Conservation (phyloP, 2,888 invertebrate genomes). For the Diloba caeruleocephala region DNA sequence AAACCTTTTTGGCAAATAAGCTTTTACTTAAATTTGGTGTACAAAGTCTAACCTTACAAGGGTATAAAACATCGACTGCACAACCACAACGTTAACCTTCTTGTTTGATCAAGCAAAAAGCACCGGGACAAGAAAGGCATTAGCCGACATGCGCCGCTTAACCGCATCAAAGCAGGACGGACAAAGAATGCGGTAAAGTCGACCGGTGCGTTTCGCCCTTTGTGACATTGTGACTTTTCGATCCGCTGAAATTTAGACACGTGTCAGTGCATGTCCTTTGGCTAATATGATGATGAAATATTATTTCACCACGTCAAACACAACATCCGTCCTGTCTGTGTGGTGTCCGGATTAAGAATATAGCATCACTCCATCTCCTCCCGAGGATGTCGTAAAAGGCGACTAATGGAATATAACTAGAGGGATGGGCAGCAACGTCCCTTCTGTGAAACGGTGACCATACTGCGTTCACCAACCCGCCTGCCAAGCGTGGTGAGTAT, state of each 20-base stretch:
- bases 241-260: background rate
- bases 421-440: no score
- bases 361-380: no score
- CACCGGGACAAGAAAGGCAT: background rate
- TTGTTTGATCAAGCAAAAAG: slow-evolving; percentile 22
- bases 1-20: background rate
- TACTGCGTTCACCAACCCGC: no score
- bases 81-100: slow-evolving; percentile 18
- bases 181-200: slow-evolving; percentile 3
- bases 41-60: background rate
- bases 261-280: background rate
- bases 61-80: slow-evolving; percentile 32
- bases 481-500: no score
- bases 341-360: no score
- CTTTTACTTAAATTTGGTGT: no score
- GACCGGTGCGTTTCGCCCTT: background rate
- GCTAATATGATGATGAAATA: no score
- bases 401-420: no score
- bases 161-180: slow-evolving; percentile 36
- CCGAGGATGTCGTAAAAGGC: no score
- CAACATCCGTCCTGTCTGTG: no score
- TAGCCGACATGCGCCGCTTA: slow-evolving; percentile 12
- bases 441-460: no score
- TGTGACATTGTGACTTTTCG: slow-evolving; percentile 14
- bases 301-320: no score